A percentile compares a stretch with the other conserved stretches of the same genome.
These are phyloP conservation scores for Remorina albescens DNA, from an alignment of 2,797 vertebrate genomes.

Conservation along the genomic window DNA sequence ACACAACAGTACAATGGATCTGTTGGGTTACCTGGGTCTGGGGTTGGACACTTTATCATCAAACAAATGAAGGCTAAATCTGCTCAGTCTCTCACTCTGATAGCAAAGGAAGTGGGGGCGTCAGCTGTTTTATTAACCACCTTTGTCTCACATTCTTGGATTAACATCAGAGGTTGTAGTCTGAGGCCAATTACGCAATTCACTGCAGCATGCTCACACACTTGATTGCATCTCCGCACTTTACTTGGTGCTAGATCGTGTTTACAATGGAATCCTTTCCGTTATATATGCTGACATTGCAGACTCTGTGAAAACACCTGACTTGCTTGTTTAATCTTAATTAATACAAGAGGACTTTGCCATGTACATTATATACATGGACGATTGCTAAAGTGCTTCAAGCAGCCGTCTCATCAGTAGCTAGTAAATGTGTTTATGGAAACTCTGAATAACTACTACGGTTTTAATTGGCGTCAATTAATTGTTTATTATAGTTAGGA, in stretches of 20 bases:
- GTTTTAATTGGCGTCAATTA: background rate
- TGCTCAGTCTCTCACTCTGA: too few species aligned
- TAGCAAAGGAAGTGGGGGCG: too few species aligned
- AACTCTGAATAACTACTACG: background rate
- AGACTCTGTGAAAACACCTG: background rate
- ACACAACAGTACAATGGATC: background rate
- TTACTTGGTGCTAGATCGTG: background rate
- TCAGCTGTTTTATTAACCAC: background rate
- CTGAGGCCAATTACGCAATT: conserved; percentile 8
- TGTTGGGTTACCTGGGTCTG: background rate
- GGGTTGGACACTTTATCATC: background rate
- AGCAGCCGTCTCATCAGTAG: background rate
- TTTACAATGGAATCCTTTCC: background rate
- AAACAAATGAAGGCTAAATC: too few species aligned
- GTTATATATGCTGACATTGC: background rate
- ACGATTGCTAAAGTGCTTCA: background rate
- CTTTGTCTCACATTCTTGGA: background rate
- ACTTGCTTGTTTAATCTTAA: background rate
- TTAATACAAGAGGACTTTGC: background rate
- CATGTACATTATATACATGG: background rate
- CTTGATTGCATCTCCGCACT: background rate
- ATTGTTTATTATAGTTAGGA: too few species aligned
- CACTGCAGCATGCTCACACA: background rate
- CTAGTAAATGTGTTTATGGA: background rate
- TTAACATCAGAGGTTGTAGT: background rate